Evolutionary conservation across 2,797 vertebrate species (phyloP).

Genomic region (Phalanger gymnotis): DNA sequence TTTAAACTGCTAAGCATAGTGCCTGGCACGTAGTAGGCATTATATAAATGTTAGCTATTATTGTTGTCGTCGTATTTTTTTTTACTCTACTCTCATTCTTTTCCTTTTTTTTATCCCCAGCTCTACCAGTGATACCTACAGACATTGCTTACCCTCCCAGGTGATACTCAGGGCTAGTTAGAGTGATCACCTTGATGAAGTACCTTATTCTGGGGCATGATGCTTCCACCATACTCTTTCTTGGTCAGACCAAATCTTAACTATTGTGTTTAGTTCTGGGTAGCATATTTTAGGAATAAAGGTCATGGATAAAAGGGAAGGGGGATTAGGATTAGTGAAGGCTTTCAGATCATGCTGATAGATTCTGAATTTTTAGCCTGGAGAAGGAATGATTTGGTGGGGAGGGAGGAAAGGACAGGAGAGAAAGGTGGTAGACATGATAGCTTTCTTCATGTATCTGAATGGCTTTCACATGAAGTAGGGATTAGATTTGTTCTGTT

Average conservation of each 20-base stretch:
- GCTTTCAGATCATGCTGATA: neutral
- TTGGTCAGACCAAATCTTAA: neutral
- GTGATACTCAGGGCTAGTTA: neutral
- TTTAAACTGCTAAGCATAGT: neutral
- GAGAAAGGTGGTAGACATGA: neutral
- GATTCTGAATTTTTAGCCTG: neutral
- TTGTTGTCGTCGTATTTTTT: neutral
- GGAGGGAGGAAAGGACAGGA: neutral
- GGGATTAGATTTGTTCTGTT: neutral
- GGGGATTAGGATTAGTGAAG: neutral
- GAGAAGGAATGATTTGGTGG: neutral
- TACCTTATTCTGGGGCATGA: conserved; percentile 31
- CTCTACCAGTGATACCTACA: too few species aligned
- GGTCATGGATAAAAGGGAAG: neutral
- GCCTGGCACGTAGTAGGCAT: neutral
- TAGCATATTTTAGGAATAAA: neutral
- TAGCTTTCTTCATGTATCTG: neutral
- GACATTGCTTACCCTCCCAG: neutral
- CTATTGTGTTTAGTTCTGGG: neutral
- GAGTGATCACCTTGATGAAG: neutral
- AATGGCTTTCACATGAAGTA: neutral
- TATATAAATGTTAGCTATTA: neutral
- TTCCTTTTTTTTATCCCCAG: neutral
- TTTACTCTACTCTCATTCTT: neutral
- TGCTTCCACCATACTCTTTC: conserved; percentile 22